Evolutionary conservation across 2,797 vertebrate species (phyloP).

Genomic region (Halcyon chelicuti): DNA sequence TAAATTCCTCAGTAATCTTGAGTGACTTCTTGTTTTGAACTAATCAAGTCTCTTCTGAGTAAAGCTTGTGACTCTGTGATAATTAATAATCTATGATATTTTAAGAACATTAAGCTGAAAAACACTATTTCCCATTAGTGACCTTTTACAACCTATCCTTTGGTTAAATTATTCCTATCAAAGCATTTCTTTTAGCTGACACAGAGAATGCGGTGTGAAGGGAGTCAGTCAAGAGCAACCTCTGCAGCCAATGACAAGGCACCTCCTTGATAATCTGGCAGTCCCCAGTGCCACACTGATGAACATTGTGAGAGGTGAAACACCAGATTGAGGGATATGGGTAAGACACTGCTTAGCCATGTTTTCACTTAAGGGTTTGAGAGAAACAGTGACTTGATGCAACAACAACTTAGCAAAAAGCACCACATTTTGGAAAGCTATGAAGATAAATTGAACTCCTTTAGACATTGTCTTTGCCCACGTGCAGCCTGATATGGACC

Average conservation of each 20-base stretch:
- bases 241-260: neutral
- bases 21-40: neutral
- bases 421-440: neutral
- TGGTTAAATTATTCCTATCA: neutral
- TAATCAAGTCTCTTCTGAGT: neutral
- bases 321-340: neutral
- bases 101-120: slow-evolving; percentile 39
- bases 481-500: neutral
- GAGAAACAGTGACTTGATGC: neutral
- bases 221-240: neutral
- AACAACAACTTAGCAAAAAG: neutral
- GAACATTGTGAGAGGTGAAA: neutral
- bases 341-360: neutral
- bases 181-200: neutral
- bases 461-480: neutral
- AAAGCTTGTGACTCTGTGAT: slow-evolving; percentile 21
- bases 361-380: neutral
- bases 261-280: neutral
- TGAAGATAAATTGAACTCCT: neutral
- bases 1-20: slow-evolving; percentile 8
- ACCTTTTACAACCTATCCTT: slow-evolving; percentile 10
- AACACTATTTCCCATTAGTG: slow-evolving; percentile 54
- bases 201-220: neutral
- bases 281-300: rapidly evolving
- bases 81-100: slow-evolving; percentile 69